Conservation (phyloP, 2,113 vertebrate species). For the Thinocorus orbignyianus region DNA sequence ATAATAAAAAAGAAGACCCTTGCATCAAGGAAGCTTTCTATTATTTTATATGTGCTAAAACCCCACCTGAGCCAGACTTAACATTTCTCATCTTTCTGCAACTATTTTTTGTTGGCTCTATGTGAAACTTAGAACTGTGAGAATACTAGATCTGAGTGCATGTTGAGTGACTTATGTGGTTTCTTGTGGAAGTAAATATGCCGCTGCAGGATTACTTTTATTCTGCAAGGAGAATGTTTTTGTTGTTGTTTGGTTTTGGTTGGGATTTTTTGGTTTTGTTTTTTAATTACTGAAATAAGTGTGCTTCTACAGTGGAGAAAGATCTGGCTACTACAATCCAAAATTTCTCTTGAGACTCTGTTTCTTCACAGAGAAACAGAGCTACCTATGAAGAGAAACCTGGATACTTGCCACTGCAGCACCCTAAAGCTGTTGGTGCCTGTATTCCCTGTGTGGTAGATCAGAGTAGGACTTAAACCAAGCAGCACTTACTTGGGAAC, state of each 20-base stretch:
- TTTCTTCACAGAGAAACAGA: background rate
- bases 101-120: slow-evolving; percentile 6
- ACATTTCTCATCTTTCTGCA: slow-evolving; percentile 4
- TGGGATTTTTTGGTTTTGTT: too few relatives aligned
- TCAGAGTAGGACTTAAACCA: background rate
- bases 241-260: slow-evolving; percentile 33
- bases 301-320: slow-evolving; percentile 72
- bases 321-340: slow-evolving; percentile 46
- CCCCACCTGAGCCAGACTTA: slow-evolving; percentile 15
- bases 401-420: background rate
- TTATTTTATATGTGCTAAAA: background rate
- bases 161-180: slow-evolving; percentile 41
- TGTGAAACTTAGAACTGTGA: slow-evolving; percentile 50
- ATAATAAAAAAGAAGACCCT: background rate
- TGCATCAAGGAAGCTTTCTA: background rate
- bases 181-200: slow-evolving; percentile 66
- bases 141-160: slow-evolving; percentile 41
- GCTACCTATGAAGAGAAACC: background rate
- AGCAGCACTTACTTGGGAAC: background rate
- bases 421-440: background rate
- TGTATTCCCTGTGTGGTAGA: background rate
- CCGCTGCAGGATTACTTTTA: slow-evolving; percentile 68
- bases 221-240: slow-evolving; percentile 75
- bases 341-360: background rate
- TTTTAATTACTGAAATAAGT: slow-evolving; percentile 73